phyloP scores from a whole-genome alignment of 2,113 vertebrate genomes.

The Mixornis gularis region DNA sequence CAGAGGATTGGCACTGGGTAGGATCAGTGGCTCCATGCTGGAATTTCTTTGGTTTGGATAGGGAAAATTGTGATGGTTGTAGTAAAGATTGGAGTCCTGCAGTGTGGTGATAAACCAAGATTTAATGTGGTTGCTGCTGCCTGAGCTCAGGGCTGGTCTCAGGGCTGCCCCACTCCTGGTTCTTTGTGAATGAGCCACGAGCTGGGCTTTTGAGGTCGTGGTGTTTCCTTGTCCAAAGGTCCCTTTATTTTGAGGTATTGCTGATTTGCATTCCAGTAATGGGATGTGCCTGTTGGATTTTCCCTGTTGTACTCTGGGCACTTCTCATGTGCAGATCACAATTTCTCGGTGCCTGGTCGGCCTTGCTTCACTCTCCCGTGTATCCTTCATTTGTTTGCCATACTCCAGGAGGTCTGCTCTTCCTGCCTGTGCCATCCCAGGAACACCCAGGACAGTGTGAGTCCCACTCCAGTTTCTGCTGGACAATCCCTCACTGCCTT shows the following conservation, averaged over 20 bases:
- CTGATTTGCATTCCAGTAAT: not conserved
- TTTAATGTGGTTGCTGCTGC: not conserved
- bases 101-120: not conserved
- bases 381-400: not conserved
- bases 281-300: not conserved
- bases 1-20: not conserved
- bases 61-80: not conserved
- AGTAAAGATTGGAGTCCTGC: not conserved
- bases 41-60: not conserved
- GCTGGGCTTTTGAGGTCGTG: rapidly evolving
- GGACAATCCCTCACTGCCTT: not conserved
- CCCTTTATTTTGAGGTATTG: not conserved
- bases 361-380: not conserved
- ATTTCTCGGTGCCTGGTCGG: not conserved
- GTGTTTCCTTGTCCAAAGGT: not conserved
- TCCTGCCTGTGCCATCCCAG: not conserved
- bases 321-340: not conserved
- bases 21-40: not conserved
- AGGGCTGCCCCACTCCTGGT: not conserved
- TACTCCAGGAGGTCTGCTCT: not conserved
- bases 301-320: not conserved
- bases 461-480: not conserved
- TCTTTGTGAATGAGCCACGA: not conserved
- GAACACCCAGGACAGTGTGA: not conserved
- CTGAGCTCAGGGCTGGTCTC: not conserved